phyloP scores from a whole-genome alignment of 2,113 vertebrate species.

The Oceanodroma tethys region DNA sequence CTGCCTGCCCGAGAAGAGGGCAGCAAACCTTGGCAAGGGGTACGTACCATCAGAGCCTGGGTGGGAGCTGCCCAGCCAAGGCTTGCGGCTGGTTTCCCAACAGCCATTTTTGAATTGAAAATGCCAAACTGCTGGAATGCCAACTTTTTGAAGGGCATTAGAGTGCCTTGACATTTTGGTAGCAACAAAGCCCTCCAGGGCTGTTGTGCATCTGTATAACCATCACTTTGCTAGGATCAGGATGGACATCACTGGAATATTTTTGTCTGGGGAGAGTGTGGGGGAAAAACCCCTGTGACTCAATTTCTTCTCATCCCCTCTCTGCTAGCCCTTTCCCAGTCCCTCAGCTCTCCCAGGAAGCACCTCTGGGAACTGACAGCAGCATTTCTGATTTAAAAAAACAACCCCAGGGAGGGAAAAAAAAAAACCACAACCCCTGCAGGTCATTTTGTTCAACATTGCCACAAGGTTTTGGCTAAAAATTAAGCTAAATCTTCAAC shows the following conservation, averaged over 20 bases:
- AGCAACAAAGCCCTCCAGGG: not conserved
- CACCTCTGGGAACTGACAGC: not conserved
- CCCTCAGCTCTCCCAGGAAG: not conserved
- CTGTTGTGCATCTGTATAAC: accelerated
- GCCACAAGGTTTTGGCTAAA: slow-evolving; percentile 3
- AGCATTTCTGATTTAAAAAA: not conserved
- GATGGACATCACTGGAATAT: accelerated
- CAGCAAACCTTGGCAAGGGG: not conserved
- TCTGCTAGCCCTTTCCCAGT: not conserved
- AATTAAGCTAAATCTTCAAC: slow-evolving; percentile 24
- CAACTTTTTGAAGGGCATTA: not conserved
- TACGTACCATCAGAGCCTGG: too few species aligned
- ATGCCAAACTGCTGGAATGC: not conserved
- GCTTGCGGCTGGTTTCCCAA: accelerated
- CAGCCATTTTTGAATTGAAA: not conserved
- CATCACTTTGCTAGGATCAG: not conserved
- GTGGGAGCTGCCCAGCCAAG: not conserved
- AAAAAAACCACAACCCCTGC: too few species aligned
- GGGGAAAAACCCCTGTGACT: too few species aligned
- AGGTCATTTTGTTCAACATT: not conserved
- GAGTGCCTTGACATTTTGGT: not conserved
- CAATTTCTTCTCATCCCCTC: not conserved
- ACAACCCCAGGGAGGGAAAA: too few species aligned
- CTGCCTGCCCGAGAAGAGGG: not conserved
- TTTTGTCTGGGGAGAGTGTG: accelerated